Base-by-base conservation (phyloP, 1,140 invertebrate genomes). In the Leptinotarsa texana region DNA sequence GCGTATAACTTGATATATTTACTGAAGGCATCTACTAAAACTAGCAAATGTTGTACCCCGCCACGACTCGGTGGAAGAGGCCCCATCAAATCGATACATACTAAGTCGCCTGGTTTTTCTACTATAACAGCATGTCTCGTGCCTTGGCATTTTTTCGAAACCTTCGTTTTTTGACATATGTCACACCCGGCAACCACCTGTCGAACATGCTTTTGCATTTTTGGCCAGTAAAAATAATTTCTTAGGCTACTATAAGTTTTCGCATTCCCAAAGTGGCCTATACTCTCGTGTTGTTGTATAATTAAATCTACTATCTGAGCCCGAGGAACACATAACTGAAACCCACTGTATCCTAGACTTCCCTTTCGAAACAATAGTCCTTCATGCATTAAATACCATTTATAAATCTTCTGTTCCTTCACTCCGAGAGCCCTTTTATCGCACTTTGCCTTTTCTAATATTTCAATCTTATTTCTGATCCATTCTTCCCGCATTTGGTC, bases 131-230 rank as follows among this genome's bases (percentile, higher is more conserved):
- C 3, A 13, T 67, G 13, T 11, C 22, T n/a, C 3, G 18, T 13
- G 15, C 72, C 72, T 11, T 69, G 21, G 13, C 21, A 13, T 22
- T 13, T 27, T 15, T 70, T 70, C 13, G 42, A 61, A 13, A 18
- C 13, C 42, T 73, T 73, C 8, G 63, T n/a, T 51, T 49, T 67
- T 73, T 73, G 72, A 67, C 72, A 73, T n/a, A 73, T 33, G 1
- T 73, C 72, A 69, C 72, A 73, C 1, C 13, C 21, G 65, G 17
- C 33, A 13, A 63, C 70, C 13, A 72, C 24, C 13, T 72, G 48
- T 18, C 70, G 15, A 17, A 65, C 24, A 65, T 65, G 13, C 18
- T 65, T 57, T 17, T 13, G n/a, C 49, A 72, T 72, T 72, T 72
- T 57, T 0, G 8, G 70, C 70, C 70, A 72, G 48, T 22, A 72